These are phyloP conservation scores for Microcebus murinus DNA, from an alignment of 2,113 vertebrate species.

Conservation along the genomic window DNA sequence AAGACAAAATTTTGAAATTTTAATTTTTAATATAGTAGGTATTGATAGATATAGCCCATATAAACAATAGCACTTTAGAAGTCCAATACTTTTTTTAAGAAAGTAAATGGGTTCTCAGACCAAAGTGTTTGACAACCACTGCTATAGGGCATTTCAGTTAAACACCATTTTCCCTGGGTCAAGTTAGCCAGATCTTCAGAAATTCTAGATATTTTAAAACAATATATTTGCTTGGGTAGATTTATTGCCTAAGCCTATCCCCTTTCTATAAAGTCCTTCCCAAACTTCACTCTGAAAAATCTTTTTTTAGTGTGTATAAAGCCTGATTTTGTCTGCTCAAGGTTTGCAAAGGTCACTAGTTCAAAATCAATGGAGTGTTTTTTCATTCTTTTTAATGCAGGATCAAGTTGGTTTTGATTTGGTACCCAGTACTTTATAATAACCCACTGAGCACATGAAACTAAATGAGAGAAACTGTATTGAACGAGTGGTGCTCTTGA, in stretches of 20 bases:
- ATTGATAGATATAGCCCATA: neutral
- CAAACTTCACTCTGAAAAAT: slow-evolving; percentile 44
- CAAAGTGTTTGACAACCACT: neutral
- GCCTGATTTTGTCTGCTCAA: neutral
- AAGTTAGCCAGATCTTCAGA: neutral
- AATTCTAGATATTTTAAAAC: neutral
- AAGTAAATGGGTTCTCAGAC: neutral
- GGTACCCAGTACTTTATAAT: slow-evolving; percentile 61
- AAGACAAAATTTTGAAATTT: neutral
- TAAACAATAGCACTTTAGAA: neutral
- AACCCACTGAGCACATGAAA: slow-evolving; percentile 74
- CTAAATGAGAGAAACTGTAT: slow-evolving; percentile 70
- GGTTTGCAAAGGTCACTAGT: slow-evolving; percentile 51
- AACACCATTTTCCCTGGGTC: neutral
- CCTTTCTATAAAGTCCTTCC: neutral
- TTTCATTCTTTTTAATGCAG: slow-evolving; percentile 53
- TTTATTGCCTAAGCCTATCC: neutral
- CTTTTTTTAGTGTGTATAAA: neutral
- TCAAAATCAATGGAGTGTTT: slow-evolving; percentile 61
- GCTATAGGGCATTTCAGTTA: neutral
- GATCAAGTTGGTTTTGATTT: slow-evolving; percentile 64
- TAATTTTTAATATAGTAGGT: neutral
- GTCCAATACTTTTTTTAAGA: neutral
- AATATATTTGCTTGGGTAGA: neutral
- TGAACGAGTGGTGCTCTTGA: slow-evolving; percentile 67